Percentiles rank a stretch among this genome's conserved stretches.
phyloP scores from a whole-genome alignment of 2,888 invertebrate species.

The Eudemis profundana region DNA sequence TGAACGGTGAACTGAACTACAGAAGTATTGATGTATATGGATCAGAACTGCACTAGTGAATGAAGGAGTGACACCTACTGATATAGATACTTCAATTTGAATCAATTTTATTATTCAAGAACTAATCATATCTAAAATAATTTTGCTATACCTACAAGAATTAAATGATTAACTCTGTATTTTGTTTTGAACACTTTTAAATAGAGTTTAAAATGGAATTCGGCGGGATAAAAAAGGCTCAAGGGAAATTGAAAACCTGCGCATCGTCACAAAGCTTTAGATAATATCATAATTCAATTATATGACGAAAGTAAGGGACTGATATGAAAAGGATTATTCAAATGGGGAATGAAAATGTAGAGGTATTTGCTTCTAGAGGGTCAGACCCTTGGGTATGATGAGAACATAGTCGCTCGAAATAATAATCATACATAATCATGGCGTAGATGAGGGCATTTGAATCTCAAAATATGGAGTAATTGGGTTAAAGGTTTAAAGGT shows the following conservation, averaged over 20 bases:
- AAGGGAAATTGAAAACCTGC: conserved; percentile 31
- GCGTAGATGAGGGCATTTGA: neutral
- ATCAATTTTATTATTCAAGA: too few relatives aligned
- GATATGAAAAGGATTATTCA: conserved; percentile 43
- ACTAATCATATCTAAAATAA: too few relatives aligned
- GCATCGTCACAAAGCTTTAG: conserved; percentile 20
- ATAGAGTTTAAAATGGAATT: neutral
- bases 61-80: too few relatives aligned
- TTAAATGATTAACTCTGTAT: neutral
- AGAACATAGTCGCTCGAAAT: conserved; percentile 4
- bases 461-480: neutral
- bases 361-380: conserved; percentile 41
- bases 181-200: neutral
- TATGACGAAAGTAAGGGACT: conserved; percentile 38
- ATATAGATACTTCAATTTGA: too few relatives aligned
- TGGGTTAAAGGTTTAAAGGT: neutral
- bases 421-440: conserved; percentile 19
- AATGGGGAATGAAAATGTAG: conserved; percentile 42
- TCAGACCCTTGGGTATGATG: conserved; percentile 22
- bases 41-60: too few relatives aligned
- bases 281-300: conserved; percentile 44
- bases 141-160: neutral
- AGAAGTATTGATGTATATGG: too few relatives aligned
- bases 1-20: too few relatives aligned
- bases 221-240: conserved; percentile 1